Percentiles rank a stretch among this genome's conserved stretches.
Evolutionary conservation across 1,140 invertebrate genomes (phyloP).

Genomic region (Globodera rostochiensis): DNA sequence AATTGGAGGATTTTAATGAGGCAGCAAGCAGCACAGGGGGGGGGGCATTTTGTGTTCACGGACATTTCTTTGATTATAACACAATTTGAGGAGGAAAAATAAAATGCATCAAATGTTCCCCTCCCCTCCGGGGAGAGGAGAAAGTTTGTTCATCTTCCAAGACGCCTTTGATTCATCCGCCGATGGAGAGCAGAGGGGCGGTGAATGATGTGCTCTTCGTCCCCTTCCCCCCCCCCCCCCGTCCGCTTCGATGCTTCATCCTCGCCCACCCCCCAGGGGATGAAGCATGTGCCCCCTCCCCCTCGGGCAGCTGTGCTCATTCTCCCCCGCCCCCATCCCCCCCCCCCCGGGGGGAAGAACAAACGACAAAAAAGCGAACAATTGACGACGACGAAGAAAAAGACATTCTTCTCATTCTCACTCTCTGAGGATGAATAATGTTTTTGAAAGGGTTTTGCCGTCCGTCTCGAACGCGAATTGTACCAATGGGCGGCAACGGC

Average conservation of each 20-base stretch:
- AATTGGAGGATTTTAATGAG: too few relatives aligned
- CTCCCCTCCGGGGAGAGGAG: neutral
- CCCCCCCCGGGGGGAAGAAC: neutral
- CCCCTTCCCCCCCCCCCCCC: too few relatives aligned
- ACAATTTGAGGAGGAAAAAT: too few relatives aligned
- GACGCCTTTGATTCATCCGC: neutral
- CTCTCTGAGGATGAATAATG: neutral
- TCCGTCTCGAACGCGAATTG: neutral
- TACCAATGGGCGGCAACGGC: neutral
- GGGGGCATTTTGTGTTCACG: too few relatives aligned
- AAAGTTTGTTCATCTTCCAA: neutral
- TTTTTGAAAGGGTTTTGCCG: neutral
- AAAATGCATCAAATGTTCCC: neutral
- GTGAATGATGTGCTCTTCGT: neutral
- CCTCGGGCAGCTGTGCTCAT: too few relatives aligned
- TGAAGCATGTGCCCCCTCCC: too few relatives aligned
- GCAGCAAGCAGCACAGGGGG: too few relatives aligned
- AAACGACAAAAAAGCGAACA: constrained; percentile 5
- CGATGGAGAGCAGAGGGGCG: neutral
- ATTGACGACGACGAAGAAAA: neutral
- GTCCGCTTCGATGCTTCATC: too few relatives aligned
- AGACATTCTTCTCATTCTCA: neutral
- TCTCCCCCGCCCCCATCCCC: too few relatives aligned
- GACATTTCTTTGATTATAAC: too few relatives aligned
- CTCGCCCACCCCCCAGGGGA: too few relatives aligned